Percentiles rank a stretch among this genome's conserved stretches.
These are phyloP conservation scores for Eumacrocentrus americanus DNA, from an alignment of 2,888 invertebrate genomes.

Conservation along the genomic window DNA sequence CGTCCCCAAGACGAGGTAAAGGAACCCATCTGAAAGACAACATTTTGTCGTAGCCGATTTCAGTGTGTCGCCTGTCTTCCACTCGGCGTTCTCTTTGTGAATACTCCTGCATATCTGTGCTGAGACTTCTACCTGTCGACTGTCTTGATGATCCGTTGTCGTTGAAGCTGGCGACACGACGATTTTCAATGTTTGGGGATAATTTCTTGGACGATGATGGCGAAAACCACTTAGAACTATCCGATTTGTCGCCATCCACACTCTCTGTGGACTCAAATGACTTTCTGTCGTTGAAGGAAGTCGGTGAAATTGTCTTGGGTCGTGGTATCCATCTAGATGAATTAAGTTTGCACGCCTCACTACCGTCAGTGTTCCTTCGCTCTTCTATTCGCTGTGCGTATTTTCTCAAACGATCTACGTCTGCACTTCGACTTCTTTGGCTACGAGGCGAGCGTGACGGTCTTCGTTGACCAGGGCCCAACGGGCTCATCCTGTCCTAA, in stretches of 20 bases:
- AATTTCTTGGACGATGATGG: not conserved
- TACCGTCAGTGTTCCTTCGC: slow-evolving; percentile 49
- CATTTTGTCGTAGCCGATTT: slow-evolving; percentile 39
- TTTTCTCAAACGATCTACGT: slow-evolving; percentile 52
- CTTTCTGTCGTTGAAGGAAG: not conserved
- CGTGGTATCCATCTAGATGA: slow-evolving; percentile 44
- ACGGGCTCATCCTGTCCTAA: slow-evolving; percentile 46
- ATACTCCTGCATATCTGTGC: not conserved
- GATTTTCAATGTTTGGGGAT: not conserved
- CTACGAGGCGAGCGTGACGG: slow-evolving; percentile 50
- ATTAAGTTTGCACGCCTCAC: slow-evolving; percentile 37
- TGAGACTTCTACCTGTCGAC: not conserved
- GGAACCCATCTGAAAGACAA: slow-evolving; percentile 15
- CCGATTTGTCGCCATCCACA: slow-evolving; percentile 8
- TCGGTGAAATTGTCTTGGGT: slow-evolving; percentile 13
- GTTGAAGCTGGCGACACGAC: slow-evolving; percentile 9
- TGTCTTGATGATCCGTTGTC: not conserved
- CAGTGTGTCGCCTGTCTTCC: slow-evolving; percentile 1
- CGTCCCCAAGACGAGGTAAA: slow-evolving; percentile 2
- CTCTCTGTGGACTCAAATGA: not conserved
- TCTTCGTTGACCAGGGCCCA: slow-evolving; percentile 48
- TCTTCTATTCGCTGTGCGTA: slow-evolving; percentile 52
- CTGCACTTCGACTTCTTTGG: slow-evolving; percentile 53
- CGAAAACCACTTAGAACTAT: not conserved
- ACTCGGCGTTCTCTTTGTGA: too few species aligned